A percentile compares a stretch with the other conserved stretches of the same genome.
Evolutionary conservation across 2,888 invertebrate species (phyloP).

Genomic region (Drosophila niveifrons): DNA sequence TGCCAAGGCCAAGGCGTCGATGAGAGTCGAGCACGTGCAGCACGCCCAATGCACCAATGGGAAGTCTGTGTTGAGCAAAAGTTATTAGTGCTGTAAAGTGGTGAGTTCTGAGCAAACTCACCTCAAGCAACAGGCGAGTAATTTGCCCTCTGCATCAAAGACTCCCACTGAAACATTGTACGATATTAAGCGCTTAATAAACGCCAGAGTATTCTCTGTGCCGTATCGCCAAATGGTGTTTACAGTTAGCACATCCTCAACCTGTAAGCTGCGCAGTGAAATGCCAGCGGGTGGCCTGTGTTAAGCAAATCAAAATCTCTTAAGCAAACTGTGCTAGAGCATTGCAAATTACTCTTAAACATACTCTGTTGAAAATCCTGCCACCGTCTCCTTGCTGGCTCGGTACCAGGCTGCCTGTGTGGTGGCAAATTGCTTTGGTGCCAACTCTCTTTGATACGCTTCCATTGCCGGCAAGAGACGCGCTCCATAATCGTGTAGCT

Average conservation of each 20-base stretch:
- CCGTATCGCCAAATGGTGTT: slow-evolving; percentile 77
- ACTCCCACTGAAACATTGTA: slow-evolving; percentile 76
- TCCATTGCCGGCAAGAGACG: slow-evolving; percentile 55
- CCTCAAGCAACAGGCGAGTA: slow-evolving; percentile 82
- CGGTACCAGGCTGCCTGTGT: slow-evolving; percentile 67
- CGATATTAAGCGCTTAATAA: slow-evolving; percentile 65
- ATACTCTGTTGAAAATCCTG: slow-evolving; percentile 68
- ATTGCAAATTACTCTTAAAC: not conserved
- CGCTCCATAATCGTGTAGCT: slow-evolving; percentile 59
- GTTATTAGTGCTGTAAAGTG: not conserved
- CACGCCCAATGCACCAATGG: slow-evolving; percentile 12
- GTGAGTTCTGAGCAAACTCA: slow-evolving; percentile 17
- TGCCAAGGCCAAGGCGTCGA: slow-evolving; percentile 14
- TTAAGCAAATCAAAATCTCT: not conserved
- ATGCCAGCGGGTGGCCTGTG: slow-evolving; percentile 69
- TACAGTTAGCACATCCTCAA: slow-evolving; percentile 65
- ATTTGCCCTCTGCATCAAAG: slow-evolving; percentile 61
- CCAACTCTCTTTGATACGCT: slow-evolving; percentile 36
- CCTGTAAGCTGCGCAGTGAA: slow-evolving; percentile 48
- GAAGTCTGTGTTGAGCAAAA: slow-evolving; percentile 1
- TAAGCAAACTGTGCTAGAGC: not conserved
- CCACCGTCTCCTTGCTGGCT: slow-evolving; percentile 59
- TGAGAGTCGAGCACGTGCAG: slow-evolving; percentile 16
- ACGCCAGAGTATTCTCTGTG: slow-evolving; percentile 51
- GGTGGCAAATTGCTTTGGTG: not conserved